Conservation (phyloP, 2,797 vertebrate genomes). For the Coccyzus lansbergi region DNA sequence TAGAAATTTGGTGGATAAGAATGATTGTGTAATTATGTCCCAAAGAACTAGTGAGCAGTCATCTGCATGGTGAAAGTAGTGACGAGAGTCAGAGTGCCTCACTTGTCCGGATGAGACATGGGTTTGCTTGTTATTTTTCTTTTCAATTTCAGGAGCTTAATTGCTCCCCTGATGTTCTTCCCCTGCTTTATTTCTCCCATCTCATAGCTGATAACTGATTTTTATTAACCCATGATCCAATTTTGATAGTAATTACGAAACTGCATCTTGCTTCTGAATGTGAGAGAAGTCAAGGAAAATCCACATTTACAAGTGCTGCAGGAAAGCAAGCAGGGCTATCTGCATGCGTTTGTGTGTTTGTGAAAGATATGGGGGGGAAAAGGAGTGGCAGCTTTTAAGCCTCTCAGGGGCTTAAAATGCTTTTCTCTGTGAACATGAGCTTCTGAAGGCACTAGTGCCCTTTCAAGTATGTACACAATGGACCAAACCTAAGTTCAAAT, state of each 20-base stretch:
- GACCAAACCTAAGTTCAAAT: neutral
- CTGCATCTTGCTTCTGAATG: neutral
- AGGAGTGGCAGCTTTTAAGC: neutral
- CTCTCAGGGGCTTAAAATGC: neutral
- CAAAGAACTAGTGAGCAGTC: neutral
- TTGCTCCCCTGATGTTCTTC: neutral
- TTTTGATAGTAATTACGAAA: neutral
- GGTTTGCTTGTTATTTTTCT: neutral
- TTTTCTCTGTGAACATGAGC: neutral
- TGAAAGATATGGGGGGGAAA: neutral
- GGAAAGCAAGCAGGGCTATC: neutral
- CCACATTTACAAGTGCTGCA: neutral
- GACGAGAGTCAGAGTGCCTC: neutral
- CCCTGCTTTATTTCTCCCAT: conserved; percentile 1
- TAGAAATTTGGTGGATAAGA: neutral
- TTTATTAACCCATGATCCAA: neutral
- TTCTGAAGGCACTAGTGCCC: neutral
- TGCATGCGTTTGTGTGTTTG: neutral
- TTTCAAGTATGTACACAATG: neutral
- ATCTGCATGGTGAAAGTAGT: neutral
- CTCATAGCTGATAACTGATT: conserved; percentile 19
- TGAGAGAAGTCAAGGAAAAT: neutral
- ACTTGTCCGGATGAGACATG: neutral
- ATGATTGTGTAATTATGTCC: neutral
- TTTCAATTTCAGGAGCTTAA: neutral